Evolutionary conservation across 2,888 invertebrate genomes (phyloP).

Genomic region (Eustalomyia histrio): DNA sequence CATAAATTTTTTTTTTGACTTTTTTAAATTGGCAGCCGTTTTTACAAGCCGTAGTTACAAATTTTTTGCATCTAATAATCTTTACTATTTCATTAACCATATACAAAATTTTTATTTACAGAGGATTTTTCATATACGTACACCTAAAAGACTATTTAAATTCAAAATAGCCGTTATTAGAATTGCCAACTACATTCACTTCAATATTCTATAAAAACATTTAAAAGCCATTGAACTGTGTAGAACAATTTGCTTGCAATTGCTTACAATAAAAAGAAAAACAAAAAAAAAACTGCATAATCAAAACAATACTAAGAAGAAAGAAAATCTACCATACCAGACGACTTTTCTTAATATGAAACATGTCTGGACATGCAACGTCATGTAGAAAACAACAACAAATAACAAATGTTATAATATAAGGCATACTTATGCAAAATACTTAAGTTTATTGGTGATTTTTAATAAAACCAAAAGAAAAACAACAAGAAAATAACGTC

Average conservation of each 20-base stretch:
- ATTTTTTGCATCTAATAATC: no score
- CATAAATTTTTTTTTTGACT: no score
- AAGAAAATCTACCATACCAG: conserved; percentile 32
- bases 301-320: conserved; percentile 50
- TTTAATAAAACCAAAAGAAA: background rate
- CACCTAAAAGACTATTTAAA: no score
- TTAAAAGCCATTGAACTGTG: conserved; percentile 68
- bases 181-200: conserved; percentile 4
- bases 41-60: no score
- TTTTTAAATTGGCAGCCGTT: no score
- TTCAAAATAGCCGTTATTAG: background rate
- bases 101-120: background rate
- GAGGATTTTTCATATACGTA: background rate
- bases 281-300: conserved; percentile 56
- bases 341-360: conserved; percentile 54
- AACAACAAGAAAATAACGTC: conserved; percentile 33
- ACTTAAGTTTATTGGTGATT: conserved; percentile 44
- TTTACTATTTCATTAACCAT: no score
- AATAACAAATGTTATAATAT: conserved; percentile 38
- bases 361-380: conserved; percentile 63
- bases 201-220: conserved; percentile 16
- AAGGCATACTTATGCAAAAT: conserved; percentile 47
- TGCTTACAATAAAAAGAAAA: conserved; percentile 19
- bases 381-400: conserved; percentile 28
- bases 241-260: conserved; percentile 38